Evolutionary conservation across 2,113 vertebrate genomes (phyloP).

Genomic region (Tenrec ecaudatus): DNA sequence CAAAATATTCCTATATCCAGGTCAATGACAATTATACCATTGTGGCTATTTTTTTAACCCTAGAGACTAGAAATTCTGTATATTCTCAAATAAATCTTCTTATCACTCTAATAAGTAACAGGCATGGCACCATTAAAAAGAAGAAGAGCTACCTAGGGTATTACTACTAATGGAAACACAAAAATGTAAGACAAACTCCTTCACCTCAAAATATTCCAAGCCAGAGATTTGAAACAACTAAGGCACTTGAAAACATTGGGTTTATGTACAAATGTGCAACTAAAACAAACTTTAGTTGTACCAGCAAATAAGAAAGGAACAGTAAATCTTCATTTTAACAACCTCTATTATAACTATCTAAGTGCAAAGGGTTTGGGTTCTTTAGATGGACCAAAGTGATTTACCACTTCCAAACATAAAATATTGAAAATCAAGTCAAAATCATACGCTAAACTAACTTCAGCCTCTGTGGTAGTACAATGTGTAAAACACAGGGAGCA

Average conservation of each 20-base stretch:
- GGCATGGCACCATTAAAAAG: constrained; percentile 59
- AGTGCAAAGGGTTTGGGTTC: constrained; percentile 66
- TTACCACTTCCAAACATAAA: constrained; percentile 59
- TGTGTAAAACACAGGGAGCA: constrained; percentile 41
- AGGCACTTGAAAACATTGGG: constrained; percentile 87
- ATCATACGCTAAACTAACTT: constrained; percentile 35
- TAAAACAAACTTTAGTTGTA: constrained; percentile 76
- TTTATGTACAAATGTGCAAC: constrained; percentile 77
- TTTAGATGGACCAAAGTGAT: constrained; percentile 61
- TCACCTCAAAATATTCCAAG: constrained; percentile 81
- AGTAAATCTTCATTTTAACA: constrained; percentile 73
- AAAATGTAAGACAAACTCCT: constrained; percentile 82
- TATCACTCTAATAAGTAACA: constrained; percentile 64
- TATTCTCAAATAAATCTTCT: constrained; percentile 57
- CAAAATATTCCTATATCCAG: neutral
- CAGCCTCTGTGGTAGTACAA: constrained; percentile 64
- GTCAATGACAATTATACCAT: constrained; percentile 11
- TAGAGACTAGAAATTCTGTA: constrained; percentile 49
- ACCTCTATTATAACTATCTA: constrained; percentile 68
- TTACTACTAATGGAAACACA: constrained; percentile 81
- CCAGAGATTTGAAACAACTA: constrained; percentile 86
- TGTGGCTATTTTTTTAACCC: constrained; percentile 44
- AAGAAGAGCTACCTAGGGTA: constrained; percentile 80
- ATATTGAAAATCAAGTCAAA: constrained; percentile 70
- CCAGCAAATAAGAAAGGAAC: constrained; percentile 69